These are phyloP conservation scores for Mesocentrotus franciscanus DNA, from an alignment of 53 echinoderm and acorn worm genomes.

Conservation along the genomic window DNA sequence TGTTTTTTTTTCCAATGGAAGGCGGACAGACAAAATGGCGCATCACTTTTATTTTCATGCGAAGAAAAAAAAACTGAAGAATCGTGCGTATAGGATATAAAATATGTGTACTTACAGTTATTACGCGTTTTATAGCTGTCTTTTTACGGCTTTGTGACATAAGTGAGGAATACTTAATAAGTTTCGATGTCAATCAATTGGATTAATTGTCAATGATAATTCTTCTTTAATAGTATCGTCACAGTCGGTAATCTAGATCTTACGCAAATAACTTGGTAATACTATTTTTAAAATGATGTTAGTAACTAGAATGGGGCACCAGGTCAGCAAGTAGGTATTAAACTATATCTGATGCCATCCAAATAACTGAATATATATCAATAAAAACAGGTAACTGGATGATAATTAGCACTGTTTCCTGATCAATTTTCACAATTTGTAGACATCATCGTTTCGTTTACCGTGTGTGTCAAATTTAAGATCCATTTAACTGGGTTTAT, in stretches of 20 bases:
- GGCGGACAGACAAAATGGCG: not conserved
- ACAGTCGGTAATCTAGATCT: not conserved
- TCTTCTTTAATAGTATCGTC: not conserved
- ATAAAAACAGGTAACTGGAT: too few species aligned
- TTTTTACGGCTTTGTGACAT: not conserved
- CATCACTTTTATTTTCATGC: not conserved
- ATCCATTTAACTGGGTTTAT: not conserved
- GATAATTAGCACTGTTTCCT: too few species aligned
- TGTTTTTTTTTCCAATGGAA: not conserved
- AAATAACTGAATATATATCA: too few species aligned
- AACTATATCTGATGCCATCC: too few species aligned
- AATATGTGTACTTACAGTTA: not conserved
- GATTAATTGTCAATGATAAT: not conserved
- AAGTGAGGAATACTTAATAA: not conserved
- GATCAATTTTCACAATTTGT: too few species aligned
- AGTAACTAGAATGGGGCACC: not conserved
- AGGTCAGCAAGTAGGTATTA: not conserved
- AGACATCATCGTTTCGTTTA: not conserved
- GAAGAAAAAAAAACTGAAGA: not conserved
- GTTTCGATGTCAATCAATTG: not conserved
- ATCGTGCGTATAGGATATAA: not conserved
- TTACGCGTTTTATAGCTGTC: not conserved
- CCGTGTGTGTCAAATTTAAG: not conserved
- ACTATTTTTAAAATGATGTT: not conserved
- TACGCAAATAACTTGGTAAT: not conserved